Evolutionary conservation across 2,888 invertebrate genomes (phyloP).

Genomic region (Ennomos erosarius): DNA sequence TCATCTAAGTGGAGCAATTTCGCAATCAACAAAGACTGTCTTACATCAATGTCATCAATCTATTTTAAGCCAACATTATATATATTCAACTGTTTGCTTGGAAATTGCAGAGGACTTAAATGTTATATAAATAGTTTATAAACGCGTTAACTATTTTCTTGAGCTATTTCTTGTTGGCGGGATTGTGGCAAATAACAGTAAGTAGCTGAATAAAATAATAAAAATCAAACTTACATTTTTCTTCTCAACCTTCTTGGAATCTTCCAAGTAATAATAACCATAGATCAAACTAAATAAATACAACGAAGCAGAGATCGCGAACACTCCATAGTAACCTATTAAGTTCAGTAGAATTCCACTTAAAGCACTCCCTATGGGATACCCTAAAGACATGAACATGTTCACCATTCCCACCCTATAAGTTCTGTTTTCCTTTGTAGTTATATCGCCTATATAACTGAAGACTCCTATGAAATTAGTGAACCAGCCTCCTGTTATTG

Average conservation of each 20-base stretch:
- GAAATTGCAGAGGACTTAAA: too few relatives aligned
- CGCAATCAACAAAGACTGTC: too few relatives aligned
- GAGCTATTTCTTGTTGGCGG: too few relatives aligned
- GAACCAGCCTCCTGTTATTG: conserved; percentile 93
- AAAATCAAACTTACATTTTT: conserved; percentile 29
- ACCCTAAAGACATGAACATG: conserved; percentile 93
- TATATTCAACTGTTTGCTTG: too few relatives aligned
- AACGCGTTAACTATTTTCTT: too few relatives aligned
- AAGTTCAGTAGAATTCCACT: conserved; percentile 90
- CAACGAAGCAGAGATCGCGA: conserved; percentile 88
- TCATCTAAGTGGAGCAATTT: too few relatives aligned
- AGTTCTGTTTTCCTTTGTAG: conserved; percentile 92
- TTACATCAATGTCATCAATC: too few relatives aligned
- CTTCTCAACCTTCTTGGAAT: conserved; percentile 75
- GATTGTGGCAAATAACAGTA: too few relatives aligned
- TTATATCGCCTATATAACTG: conserved; percentile 95
- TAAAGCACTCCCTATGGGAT: conserved; percentile 94
- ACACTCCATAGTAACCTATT: conserved; percentile 93
- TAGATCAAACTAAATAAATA: conserved; percentile 91
- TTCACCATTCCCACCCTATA: conserved; percentile 94
- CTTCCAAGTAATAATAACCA: conserved; percentile 88
- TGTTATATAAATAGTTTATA: too few relatives aligned
- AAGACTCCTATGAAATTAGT: conserved; percentile 95
- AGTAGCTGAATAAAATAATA: too few relatives aligned
- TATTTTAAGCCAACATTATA: too few relatives aligned